Evolutionary conservation across 2,113 vertebrate species (phyloP), one percentile per base, ranked within the genome.

Genomic region (Passer montanus): DNA sequence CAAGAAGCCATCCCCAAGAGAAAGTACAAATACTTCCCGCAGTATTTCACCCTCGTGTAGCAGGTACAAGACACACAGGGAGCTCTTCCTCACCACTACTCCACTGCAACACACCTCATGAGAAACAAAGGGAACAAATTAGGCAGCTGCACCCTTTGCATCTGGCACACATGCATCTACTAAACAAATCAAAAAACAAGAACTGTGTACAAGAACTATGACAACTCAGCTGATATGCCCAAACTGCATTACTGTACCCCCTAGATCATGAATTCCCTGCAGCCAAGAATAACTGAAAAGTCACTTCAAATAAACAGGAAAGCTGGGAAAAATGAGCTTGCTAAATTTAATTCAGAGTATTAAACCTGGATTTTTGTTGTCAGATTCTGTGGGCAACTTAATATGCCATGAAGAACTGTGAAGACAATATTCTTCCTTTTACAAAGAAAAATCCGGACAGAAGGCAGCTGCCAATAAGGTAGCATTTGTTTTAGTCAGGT

Each of bases 391-490:
- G 19, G 22, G 20, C 52, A 79, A 66, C 21, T 79, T 76, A 64
- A 68, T 21, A 88, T 16, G 9, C 35, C 49, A 69, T 10, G 18
- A 76, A 75, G 23, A 79, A 44, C 50, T 66, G 43, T 56, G 69
- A 81, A 90, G 55, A 44, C 30, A 55, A 43, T 33, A 89, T 60
- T 67, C 33, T 79, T 77, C 72, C 43, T 13, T 73, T 82, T 64
- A 35, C 44, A 66, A 76, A 85, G 43, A 58, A 93, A 39, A 62
- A 88, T 15, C 21, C 46, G 66, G 55, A 78, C 18, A 90, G 78
- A 94, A 94, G 68, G 84, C 78, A 94, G n/a, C 33, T 94, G 81
- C 53, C 87, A 93, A 47, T 86, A 86, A 87, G 39, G 74, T 52
- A 79, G 50, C 26, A 18, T 53, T 95, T 94, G 64, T 23, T 94